Conservation (phyloP, 2,113 vertebrate genomes). For the Melanerpes aurifrons region DNA sequence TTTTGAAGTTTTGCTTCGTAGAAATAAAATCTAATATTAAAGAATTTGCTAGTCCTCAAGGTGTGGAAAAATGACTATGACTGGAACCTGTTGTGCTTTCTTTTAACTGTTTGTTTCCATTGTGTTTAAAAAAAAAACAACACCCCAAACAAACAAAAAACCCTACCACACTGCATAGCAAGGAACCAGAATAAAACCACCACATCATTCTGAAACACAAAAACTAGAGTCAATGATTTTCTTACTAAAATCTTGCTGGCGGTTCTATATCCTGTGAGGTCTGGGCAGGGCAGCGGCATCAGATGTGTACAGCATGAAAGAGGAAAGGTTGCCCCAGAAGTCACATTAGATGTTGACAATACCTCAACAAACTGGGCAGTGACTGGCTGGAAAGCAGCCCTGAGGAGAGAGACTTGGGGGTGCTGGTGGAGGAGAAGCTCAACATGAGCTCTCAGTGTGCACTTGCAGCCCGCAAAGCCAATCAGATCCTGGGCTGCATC, state of each 20-base stretch:
- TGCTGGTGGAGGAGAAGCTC: too few species aligned
- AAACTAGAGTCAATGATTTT: not conserved
- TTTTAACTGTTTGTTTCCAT: constrained; percentile 70
- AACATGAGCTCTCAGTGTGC: too few species aligned
- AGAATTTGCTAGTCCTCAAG: constrained; percentile 84
- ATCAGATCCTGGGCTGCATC: too few species aligned
- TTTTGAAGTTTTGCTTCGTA: constrained; percentile 87
- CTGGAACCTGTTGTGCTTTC: constrained; percentile 58
- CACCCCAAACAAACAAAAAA: not conserved
- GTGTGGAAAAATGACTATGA: constrained; percentile 75
- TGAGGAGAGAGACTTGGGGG: too few species aligned
- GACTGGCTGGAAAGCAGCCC: too few species aligned
- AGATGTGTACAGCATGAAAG: not conserved
- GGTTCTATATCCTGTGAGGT: not conserved
- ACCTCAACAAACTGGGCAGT: not conserved
- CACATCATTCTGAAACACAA: not conserved
- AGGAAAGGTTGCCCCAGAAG: not conserved
- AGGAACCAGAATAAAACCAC: constrained; percentile 1
- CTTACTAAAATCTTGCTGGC: not conserved
- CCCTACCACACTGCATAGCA: not conserved
- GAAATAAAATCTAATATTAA: constrained; percentile 86
- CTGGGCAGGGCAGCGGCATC: constrained; percentile 14
- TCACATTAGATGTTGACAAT: not conserved
- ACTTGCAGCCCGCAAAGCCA: too few species aligned
- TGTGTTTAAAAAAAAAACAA: constrained; percentile 2